Evolutionary conservation across 2,888 invertebrate species (phyloP).

Genomic region (Octonoba sinensis): DNA sequence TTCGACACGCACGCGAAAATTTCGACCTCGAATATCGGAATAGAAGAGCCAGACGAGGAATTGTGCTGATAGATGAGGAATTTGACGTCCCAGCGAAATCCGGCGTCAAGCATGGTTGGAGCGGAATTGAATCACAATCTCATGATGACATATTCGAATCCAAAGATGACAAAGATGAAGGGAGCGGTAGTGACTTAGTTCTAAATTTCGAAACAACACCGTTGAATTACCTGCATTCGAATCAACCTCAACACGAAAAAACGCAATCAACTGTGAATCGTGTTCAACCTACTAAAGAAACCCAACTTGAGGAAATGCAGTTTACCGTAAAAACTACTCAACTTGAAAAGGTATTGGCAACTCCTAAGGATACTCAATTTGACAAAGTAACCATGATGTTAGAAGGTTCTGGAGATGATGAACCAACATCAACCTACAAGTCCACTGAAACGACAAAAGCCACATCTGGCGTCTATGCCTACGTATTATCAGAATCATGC

Average conservation of each 20-base stretch:
- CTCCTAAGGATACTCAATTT: not conserved
- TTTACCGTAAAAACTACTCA: not conserved
- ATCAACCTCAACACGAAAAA: not conserved
- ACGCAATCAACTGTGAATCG: not conserved
- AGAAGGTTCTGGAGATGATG: constrained; percentile 32
- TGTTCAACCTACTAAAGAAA: not conserved
- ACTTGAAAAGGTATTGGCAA: not conserved
- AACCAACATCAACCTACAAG: not conserved
- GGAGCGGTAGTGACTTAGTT: constrained; percentile 4
- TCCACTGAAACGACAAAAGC: no score
- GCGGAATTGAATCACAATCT: not conserved
- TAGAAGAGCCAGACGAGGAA: constrained; percentile 20
- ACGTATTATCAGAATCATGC: not conserved
- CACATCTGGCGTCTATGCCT: no score
- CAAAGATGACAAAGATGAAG: not conserved
- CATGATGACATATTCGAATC: not conserved
- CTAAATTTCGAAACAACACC: no score
- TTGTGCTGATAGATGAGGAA: constrained; percentile 46
- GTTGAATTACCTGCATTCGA: no score
- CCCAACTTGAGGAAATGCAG: not conserved
- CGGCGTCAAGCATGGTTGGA: constrained; percentile 31
- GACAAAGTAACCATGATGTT: not conserved
- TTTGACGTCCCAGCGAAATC: constrained; percentile 35
- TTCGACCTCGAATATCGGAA: not conserved
- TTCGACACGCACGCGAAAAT: no score